Percentiles rank a stretch among this genome's conserved stretches.
phyloP scores from a whole-genome alignment of 1,140 invertebrate species.

The Drosophila truncata region DNA sequence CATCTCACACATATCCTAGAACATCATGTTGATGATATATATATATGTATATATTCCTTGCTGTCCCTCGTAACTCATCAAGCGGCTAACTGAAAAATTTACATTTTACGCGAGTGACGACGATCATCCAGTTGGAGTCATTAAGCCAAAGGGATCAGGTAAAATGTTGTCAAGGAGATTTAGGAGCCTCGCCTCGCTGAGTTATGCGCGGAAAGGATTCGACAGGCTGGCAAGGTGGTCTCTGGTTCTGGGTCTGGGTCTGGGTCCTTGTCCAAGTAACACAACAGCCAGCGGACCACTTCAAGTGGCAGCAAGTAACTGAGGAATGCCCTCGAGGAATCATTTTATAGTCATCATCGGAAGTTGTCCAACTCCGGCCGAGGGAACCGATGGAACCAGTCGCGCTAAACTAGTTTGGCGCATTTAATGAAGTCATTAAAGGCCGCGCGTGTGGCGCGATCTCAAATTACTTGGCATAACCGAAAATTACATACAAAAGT shows the following conservation, averaged over 20 bases:
- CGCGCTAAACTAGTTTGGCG: conserved; percentile 71
- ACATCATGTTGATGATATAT: not conserved
- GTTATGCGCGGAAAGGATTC: conserved; percentile 39
- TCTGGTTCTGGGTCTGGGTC: too few species aligned
- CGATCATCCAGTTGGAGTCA: conserved; percentile 55
- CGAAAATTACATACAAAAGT: conserved; percentile 74
- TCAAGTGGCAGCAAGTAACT: conserved; percentile 55
- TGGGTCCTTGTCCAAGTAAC: conserved; percentile 37
- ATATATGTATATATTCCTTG: not conserved
- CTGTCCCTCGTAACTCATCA: conserved; percentile 30
- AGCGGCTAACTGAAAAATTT: conserved; percentile 52
- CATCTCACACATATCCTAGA: conserved; percentile 15
- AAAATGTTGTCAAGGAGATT: conserved; percentile 55
- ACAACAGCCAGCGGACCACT: conserved; percentile 31
- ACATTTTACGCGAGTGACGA: conserved; percentile 68
- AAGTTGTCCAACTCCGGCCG: conserved; percentile 49
- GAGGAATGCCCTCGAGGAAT: conserved; percentile 72
- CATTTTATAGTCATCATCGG: conserved; percentile 78
- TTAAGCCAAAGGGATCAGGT: conserved; percentile 56
- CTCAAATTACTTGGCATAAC: conserved; percentile 83
- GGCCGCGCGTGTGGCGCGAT: conserved; percentile 83
- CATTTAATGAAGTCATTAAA: conserved; percentile 84
- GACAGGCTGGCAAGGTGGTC: conserved; percentile 59
- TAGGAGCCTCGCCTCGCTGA: conserved; percentile 40
- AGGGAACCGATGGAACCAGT: conserved; percentile 38